Evolutionary conservation across 2,888 invertebrate species (phyloP), one percentile per base, ranked within the genome.

Genomic region (Ecdyonurus torrentis): DNA sequence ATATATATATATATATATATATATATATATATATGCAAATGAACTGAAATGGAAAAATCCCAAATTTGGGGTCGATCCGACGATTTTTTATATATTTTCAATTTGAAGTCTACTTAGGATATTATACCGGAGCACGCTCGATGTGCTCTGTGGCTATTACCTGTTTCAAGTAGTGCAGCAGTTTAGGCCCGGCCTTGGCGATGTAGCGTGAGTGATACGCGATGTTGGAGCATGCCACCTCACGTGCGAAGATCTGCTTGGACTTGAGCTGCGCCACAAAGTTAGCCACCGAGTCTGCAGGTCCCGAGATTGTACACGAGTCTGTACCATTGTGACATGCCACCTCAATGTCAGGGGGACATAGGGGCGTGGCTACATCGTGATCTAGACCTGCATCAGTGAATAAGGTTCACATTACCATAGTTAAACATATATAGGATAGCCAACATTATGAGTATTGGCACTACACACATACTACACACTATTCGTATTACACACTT

Each of bases 191-290:
- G 66, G 86, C 84, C 53, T 82, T 79, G 2, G 83, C 78, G 69
- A 95, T 90, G 69, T 91, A 91, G 63, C 83, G 81, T 64, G 91
- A 91, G 72, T 95, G 94, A 71, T 93, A 95, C 0, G 95, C 91
- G 68, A 92, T 89, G 70, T 91, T 90, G 61, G 89, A 84, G 70
- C 90, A 89, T 23, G 89, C 85, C 0, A 95, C 91, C 70, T 89
- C 85, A 66, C 85, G 83, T 0, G 91, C 91, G 70, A 91, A 91
- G 59, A 91, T 80, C 0, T 85, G 86, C 68, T 89, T 83, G 0
- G 79, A 78, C 65, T 83, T 79, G 23, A 91, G 73, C 66, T 84
- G 76, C 1, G 78, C 79, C 0, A 89, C 83, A 71, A 89, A 89
- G 59, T 70, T 73, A 67, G 79, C 77, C 71, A 91, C 82, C 59